Base-by-base conservation (phyloP, 2,113 vertebrate species). In the Loxodonta africana region DNA sequence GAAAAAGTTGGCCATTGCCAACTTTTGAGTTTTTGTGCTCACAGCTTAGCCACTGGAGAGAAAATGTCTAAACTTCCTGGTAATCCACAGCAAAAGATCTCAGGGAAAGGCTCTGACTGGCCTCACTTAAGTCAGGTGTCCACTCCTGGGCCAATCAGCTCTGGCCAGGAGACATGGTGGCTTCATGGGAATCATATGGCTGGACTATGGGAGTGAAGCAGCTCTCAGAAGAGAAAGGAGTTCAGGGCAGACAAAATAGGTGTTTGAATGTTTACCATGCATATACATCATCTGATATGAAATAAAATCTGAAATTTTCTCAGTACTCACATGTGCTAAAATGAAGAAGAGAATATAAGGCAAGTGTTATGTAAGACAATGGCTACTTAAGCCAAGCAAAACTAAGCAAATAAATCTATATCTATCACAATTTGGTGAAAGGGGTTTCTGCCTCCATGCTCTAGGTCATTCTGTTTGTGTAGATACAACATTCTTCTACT, bases 41-140 rank as follows among this genome's bases (percentile, higher is more conserved):
- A n/a, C 0, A 80, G 53, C 57, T 48, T 91, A 77, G 80, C 48
- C 51, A 37, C 76, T 83, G 17, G 69, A 91, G 62, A 74, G 4
- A 83, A 10, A 81, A 80, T 65, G 30, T 67, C 30, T 69, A 81
- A 80, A 93, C 57, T 60, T 95, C 69, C 69, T 87, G 33, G 4
- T 51, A 67, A 89, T 18, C 0, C 51, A 82, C 8, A 87, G 62
- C 15, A 37, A 41, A 77, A 83, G 14, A 62, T 74, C 18, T n/a
- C 83, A 85, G 67, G 46, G 60, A 83, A 96, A 53, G 74, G 12
- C 46, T 91, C 95, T 57, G 67, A 91, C 28, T 87, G 92, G 83
- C 28, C 71, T 37, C 65, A 44, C 15, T 74, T 65, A 87, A 44
- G 18, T 51, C 62, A 96, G 26, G 11, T 71, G 57, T 33, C 69